Percentiles rank a stretch among this genome's conserved stretches.
Evolutionary conservation across 2,113 vertebrate species (phyloP).

Genomic region (Poeciliopsis occidentalis): DNA sequence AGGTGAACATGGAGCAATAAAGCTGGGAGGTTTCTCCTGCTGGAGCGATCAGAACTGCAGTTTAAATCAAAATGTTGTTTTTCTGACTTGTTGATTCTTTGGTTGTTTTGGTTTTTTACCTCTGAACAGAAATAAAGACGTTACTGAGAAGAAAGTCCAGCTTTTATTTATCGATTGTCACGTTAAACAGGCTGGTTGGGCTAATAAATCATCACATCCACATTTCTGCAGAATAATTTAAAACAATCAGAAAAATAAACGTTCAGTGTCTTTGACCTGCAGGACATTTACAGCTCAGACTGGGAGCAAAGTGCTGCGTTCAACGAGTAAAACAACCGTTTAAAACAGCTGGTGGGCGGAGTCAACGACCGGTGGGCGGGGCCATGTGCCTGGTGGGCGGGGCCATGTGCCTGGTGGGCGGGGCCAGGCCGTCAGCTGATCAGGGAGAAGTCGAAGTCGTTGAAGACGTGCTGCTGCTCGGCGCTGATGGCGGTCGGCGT

Average conservation of each 20-base stretch:
- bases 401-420: too few species aligned
- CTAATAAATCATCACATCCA: background rate
- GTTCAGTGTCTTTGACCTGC: constrained; percentile 9
- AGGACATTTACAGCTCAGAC: constrained; percentile 39
- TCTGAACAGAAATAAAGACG: constrained; percentile 57
- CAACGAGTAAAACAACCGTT: background rate
- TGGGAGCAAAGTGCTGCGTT: background rate
- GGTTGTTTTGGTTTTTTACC: constrained; percentile 53
- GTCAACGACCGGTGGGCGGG: too few species aligned
- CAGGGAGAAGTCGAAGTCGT: constrained; percentile 88
- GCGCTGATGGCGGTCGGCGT: constrained; percentile 66
- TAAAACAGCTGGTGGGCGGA: background rate
- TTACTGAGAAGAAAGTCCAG: constrained; percentile 55
- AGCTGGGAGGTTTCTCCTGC: constrained; percentile 19
- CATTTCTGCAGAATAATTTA: background rate
- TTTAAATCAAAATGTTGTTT: constrained; percentile 20
- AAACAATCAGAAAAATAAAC: background rate
- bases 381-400: too few species aligned
- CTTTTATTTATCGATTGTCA: constrained; percentile 56
- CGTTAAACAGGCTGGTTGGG: constrained; percentile 16
- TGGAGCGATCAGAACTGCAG: background rate
- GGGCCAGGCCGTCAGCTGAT: constrained; percentile 39
- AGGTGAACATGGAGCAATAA: constrained; percentile 62
- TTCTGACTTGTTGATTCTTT: constrained; percentile 55
- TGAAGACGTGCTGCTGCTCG: constrained; percentile 84